Conservation (phyloP, 2,797 vertebrate species). For the Moxostoma hubbsi region DNA sequence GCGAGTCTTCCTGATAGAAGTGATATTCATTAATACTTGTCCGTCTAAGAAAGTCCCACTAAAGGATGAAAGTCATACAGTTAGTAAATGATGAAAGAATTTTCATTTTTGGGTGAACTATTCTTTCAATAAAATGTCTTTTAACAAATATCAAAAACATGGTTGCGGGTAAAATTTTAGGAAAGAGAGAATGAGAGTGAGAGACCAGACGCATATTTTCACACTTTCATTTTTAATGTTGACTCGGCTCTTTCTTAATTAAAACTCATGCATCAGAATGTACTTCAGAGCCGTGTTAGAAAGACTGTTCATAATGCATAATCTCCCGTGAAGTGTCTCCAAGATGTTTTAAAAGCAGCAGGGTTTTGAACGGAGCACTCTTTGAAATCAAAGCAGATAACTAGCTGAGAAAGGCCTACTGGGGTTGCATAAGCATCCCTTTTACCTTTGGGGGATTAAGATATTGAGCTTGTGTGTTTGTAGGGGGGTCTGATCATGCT, state of each 20-base stretch:
- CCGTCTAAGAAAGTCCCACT: too few species aligned
- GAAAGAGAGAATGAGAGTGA: constrained; percentile 9
- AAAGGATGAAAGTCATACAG: too few species aligned
- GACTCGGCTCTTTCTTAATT: constrained; percentile 85
- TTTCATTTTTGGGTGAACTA: too few species aligned
- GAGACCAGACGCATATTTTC: constrained; percentile 72
- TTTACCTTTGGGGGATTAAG: constrained; percentile 39
- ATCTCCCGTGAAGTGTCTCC: constrained; percentile 58
- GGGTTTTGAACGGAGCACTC: constrained; percentile 38
- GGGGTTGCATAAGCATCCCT: constrained; percentile 59
- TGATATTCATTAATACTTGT: too few species aligned
- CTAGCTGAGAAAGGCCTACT: constrained; percentile 55
- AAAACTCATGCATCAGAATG: constrained; percentile 83
- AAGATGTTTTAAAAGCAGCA: constrained; percentile 48
- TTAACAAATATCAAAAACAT: too few species aligned
- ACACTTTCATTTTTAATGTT: constrained; percentile 85
- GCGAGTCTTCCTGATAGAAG: too few species aligned
- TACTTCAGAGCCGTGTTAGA: constrained; percentile 71
- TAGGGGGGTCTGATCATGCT: constrained; percentile 3
- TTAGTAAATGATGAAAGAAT: too few species aligned
- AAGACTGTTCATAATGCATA: constrained; percentile 67
- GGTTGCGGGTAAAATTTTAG: constrained; percentile 29
- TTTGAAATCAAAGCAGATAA: constrained; percentile 60
- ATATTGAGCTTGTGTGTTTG: constrained; percentile 28
- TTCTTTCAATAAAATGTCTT: too few species aligned